Conservation (phyloP, 2,888 invertebrate species). For the Patella ulyssiponensis region DNA sequence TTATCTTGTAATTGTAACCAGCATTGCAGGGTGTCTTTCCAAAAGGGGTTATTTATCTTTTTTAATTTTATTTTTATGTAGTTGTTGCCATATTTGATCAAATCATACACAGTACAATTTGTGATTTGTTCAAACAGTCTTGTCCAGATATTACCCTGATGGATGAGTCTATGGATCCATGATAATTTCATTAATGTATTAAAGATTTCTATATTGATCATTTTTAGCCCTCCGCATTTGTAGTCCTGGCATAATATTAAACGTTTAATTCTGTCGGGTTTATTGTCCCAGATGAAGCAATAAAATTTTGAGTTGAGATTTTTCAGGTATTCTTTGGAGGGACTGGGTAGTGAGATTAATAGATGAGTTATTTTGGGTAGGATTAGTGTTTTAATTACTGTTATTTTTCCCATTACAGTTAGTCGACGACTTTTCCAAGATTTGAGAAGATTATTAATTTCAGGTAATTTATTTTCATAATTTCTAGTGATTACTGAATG, state of each 20-base stretch:
- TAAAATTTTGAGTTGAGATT: not conserved
- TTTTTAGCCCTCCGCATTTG: not conserved
- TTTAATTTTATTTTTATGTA: not conserved
- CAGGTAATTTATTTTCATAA: not conserved
- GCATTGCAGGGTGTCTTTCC: not conserved
- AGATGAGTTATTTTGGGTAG: slow-evolving; percentile 1
- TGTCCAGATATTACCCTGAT: not conserved
- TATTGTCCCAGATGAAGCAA: not conserved
- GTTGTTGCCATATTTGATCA: not conserved
- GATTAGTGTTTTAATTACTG: not conserved
- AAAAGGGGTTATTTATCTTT: not conserved
- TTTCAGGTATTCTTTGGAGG: not conserved
- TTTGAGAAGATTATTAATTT: not conserved
- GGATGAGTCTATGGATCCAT: not conserved
- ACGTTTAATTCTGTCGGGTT: not conserved
- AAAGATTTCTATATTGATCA: not conserved
- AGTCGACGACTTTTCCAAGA: not conserved
- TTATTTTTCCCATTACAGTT: not conserved
- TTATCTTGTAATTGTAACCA: not conserved
- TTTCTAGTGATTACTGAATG: not conserved
- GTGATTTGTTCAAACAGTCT: not conserved
- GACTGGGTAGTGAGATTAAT: not conserved
- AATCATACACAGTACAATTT: not conserved
- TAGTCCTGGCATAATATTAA: not conserved
- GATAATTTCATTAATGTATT: slow-evolving; percentile 6